A percentile compares a stretch with the other conserved stretches of the same genome.
Evolutionary conservation across 1,140 invertebrate genomes (phyloP).

Genomic region (Arctopsyche grandis): DNA sequence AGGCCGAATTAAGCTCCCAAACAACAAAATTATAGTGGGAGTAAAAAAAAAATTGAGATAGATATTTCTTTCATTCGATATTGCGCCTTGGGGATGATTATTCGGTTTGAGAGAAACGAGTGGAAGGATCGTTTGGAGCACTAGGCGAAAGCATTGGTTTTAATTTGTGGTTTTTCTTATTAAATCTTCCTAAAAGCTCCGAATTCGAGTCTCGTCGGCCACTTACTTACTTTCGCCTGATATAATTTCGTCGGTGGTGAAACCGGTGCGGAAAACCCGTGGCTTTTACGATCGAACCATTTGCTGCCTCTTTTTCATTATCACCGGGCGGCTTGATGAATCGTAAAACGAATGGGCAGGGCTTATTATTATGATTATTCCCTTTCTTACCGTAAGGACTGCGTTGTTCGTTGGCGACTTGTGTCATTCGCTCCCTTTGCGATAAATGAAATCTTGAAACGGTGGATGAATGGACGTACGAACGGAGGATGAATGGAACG

Average conservation of each 20-base stretch:
- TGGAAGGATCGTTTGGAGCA: not conserved
- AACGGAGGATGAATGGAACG: conserved; percentile 12
- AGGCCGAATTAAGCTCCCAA: not conserved
- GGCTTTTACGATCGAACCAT: conserved; percentile 53
- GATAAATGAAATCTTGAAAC: no score
- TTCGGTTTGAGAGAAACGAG: no score
- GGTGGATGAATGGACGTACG: conserved; percentile 11
- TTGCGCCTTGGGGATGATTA: no score
- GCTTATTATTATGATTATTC: conserved; percentile 52
- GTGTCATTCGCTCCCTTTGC: not conserved
- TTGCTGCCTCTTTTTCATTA: conserved; percentile 55
- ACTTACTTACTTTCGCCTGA: not conserved
- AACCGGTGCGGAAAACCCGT: conserved; percentile 21
- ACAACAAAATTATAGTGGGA: not conserved
- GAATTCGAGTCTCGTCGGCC: not conserved
- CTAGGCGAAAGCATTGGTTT: not conserved
- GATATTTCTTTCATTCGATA: not conserved
- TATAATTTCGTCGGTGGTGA: conserved; percentile 20
- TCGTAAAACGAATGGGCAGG: conserved; percentile 52
- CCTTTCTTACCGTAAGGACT: conserved; percentile 42
- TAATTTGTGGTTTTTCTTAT: conserved; percentile 16
- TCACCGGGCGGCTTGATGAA: conserved; percentile 53
- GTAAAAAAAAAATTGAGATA: not conserved
- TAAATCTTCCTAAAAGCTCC: conserved; percentile 6
- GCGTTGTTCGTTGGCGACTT: not conserved